Evolutionary conservation across 1,140 invertebrate species (phyloP).

Genomic region (Zaprionus gabonicus): DNA sequence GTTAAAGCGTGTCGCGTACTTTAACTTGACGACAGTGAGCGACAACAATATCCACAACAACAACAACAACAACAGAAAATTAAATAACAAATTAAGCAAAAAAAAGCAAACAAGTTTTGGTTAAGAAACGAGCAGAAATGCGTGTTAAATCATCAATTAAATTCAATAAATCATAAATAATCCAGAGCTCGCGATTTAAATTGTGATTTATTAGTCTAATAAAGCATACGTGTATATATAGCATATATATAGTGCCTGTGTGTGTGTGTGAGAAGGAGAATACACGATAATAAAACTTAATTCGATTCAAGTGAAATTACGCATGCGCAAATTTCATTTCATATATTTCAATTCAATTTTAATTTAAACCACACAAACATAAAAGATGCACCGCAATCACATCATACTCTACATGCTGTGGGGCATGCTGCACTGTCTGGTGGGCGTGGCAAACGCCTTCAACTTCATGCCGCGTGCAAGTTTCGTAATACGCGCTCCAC

Average conservation of each 20-base stretch:
- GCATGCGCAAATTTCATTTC: constrained; percentile 21
- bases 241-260: neutral
- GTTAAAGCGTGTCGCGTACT: constrained; percentile 34
- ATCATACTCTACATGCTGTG: neutral
- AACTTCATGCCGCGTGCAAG: constrained; percentile 72
- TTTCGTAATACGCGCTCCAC: constrained; percentile 57
- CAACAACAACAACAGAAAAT: constrained; percentile 8
- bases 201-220: constrained; percentile 67
- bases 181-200: constrained; percentile 49
- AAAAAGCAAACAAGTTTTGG: constrained; percentile 44
- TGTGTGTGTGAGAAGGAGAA: neutral
- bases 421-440: neutral
- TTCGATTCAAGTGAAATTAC: constrained; percentile 46
- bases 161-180: constrained; percentile 73
- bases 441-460: constrained; percentile 43
- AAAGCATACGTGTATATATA: constrained; percentile 3
- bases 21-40: constrained; percentile 25
- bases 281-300: constrained; percentile 20
- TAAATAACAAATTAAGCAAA: constrained; percentile 16
- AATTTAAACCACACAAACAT: constrained; percentile 10
- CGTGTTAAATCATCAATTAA: constrained; percentile 59
- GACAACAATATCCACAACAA: neutral
- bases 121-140: constrained; percentile 19
- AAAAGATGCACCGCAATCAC: constrained; percentile 37
- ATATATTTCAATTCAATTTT: constrained; percentile 39